phyloP scores from a whole-genome alignment of 2,113 vertebrate genomes.

The Xiphias gladius region DNA sequence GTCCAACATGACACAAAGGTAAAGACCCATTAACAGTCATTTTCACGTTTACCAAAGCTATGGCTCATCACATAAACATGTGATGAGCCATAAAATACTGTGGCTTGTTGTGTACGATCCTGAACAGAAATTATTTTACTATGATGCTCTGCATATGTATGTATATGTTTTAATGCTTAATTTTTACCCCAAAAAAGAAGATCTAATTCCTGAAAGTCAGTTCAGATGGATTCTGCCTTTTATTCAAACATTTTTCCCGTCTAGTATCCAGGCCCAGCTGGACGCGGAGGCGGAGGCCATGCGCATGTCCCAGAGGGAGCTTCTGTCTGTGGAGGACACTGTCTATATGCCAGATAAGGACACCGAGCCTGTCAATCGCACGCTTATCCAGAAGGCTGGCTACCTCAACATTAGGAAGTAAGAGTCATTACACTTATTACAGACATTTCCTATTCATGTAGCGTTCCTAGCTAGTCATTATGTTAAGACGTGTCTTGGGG shows the following conservation, averaged over 20 bases:
- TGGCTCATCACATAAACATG: not conserved
- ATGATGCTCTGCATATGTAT: not conserved
- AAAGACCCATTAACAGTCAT: conserved; percentile 50
- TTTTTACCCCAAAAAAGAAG: not conserved
- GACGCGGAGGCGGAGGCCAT: conserved; percentile 92
- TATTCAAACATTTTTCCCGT: conserved; percentile 14
- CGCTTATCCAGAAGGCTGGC: conserved; percentile 96
- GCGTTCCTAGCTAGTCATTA: not conserved
- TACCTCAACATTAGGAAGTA: conserved; percentile 99
- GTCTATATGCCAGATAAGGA: conserved; percentile 94
- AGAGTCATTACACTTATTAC: conserved; percentile 62
- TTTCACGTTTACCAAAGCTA: not conserved
- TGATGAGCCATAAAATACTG: not conserved
- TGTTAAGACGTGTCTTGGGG: not conserved
- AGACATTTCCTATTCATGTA: conserved; percentile 10
- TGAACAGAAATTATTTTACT: not conserved
- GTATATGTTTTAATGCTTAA: not conserved
- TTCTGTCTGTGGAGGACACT: conserved; percentile 90
- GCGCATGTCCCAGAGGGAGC: conserved; percentile 90
- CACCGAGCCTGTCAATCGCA: conserved; percentile 89
- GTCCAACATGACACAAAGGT: conserved; percentile 92
- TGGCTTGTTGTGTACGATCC: not conserved
- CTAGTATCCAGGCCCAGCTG: conserved; percentile 92
- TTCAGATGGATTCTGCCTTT: not conserved
- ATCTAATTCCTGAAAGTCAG: not conserved